These are phyloP conservation scores for Nymphicus hollandicus DNA, from an alignment of 2,113 vertebrate genomes.

Conservation along the genomic window DNA sequence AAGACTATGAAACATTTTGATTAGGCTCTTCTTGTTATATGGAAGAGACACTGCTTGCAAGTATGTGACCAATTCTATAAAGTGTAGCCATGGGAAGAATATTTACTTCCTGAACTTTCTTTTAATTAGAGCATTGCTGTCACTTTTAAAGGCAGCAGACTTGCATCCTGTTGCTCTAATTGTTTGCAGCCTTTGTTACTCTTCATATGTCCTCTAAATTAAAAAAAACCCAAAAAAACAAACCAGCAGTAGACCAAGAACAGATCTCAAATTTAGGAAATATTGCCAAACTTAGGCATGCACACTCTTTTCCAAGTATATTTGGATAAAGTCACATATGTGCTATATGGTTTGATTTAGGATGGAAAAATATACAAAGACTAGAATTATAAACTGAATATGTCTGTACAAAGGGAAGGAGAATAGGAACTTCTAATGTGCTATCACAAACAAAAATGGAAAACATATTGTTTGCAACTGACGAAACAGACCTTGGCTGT, in stretches of 20 bases:
- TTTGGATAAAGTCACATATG: neutral
- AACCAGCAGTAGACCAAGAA: neutral
- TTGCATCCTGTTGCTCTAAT: neutral
- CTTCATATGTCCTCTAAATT: neutral
- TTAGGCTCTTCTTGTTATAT: neutral
- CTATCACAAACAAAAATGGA: conserved; percentile 12
- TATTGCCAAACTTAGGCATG: neutral
- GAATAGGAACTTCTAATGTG: neutral
- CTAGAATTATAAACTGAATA: neutral
- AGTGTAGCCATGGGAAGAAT: neutral
- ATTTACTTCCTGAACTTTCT: neutral
- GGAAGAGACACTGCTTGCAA: neutral
- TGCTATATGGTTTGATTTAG: neutral
- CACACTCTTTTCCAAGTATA: neutral
- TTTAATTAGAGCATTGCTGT: neutral
- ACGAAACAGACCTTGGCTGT: conserved; percentile 9
- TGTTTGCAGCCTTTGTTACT: neutral
- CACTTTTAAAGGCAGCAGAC: neutral
- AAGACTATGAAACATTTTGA: neutral
- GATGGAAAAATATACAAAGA: neutral
- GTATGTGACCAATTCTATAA: neutral
- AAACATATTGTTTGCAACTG: conserved; percentile 5
- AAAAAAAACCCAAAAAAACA: neutral
- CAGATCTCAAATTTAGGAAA: neutral
- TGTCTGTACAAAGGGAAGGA: neutral